Percentiles rank a stretch among this genome's conserved stretches.
Evolutionary conservation across 2,113 vertebrate genomes (phyloP).

Genomic region (Nematolebias whitei): DNA sequence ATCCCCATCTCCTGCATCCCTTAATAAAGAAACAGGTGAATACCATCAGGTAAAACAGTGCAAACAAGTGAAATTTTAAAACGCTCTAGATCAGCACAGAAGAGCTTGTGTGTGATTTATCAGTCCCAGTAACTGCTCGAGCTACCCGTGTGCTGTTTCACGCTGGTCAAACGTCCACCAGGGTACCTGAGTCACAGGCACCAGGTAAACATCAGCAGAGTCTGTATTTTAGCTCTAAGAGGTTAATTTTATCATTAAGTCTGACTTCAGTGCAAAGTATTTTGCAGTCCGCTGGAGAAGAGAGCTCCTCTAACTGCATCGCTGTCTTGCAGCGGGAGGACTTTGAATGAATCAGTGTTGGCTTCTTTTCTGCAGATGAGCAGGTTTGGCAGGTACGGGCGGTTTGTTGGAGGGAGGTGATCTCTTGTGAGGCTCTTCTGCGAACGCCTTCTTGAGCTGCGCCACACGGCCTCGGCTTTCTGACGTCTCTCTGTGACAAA

Average conservation of each 20-base stretch:
- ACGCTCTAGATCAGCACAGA: slow-evolving; percentile 8
- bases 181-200: slow-evolving; percentile 16
- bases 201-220: slow-evolving; percentile 17
- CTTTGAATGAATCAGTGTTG: slow-evolving; percentile 27
- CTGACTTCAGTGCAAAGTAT: slow-evolving; percentile 26
- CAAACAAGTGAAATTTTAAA: slow-evolving; percentile 12
- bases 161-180: neutral
- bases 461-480: slow-evolving; percentile 51
- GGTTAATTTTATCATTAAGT: slow-evolving; percentile 46
- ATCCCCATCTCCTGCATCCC: neutral
- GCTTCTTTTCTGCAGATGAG: slow-evolving; percentile 55
- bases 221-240: slow-evolving; percentile 34
- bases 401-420: slow-evolving; percentile 44
- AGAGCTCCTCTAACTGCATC: neutral
- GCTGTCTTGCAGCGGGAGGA: neutral
- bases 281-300: no score
- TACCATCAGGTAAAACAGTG: neutral
- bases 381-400: slow-evolving; percentile 65
- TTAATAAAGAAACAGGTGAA: neutral
- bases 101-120: neutral
- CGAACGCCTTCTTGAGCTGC: slow-evolving; percentile 62
- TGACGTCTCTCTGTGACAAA: neutral
- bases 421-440: slow-evolving; percentile 6
- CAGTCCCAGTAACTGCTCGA: no score
- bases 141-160: neutral